phyloP scores from a whole-genome alignment of 2,113 vertebrate species.

The Tenrec ecaudatus region DNA sequence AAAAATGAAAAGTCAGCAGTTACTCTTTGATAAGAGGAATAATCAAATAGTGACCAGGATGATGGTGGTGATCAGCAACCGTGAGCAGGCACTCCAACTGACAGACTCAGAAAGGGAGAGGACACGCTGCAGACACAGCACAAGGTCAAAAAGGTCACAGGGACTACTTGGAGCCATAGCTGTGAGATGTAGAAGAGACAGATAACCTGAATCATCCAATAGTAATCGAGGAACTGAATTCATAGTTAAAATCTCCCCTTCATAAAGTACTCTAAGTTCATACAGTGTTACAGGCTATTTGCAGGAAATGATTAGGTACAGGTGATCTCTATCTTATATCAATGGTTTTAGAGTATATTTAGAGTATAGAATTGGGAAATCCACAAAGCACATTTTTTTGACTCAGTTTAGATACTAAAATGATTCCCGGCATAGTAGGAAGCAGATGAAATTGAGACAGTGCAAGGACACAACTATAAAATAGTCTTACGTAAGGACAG shows the following conservation, averaged over 20 bases:
- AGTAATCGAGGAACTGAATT: neutral
- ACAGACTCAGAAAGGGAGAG: neutral
- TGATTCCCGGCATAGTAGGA: neutral
- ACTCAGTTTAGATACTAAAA: neutral
- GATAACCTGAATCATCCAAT: neutral
- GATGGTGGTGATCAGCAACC: neutral
- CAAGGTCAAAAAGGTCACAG: neutral
- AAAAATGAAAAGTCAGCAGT: neutral
- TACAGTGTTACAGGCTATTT: neutral
- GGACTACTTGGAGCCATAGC: neutral
- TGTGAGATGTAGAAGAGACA: neutral
- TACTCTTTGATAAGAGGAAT: neutral
- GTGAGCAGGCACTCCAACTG: neutral
- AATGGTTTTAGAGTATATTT: neutral
- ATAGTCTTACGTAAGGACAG: neutral
- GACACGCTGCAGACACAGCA: neutral
- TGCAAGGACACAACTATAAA: neutral
- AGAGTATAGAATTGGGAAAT: neutral
- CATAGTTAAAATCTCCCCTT: neutral
- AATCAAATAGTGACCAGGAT: neutral
- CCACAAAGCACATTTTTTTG: neutral
- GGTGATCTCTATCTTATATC: neutral
- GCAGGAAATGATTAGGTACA: neutral
- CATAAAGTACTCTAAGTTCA: neutral
- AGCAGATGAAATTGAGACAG: neutral